phyloP scores from a whole-genome alignment of 2,113 vertebrate species.

The Odocoileus virginianus region DNA sequence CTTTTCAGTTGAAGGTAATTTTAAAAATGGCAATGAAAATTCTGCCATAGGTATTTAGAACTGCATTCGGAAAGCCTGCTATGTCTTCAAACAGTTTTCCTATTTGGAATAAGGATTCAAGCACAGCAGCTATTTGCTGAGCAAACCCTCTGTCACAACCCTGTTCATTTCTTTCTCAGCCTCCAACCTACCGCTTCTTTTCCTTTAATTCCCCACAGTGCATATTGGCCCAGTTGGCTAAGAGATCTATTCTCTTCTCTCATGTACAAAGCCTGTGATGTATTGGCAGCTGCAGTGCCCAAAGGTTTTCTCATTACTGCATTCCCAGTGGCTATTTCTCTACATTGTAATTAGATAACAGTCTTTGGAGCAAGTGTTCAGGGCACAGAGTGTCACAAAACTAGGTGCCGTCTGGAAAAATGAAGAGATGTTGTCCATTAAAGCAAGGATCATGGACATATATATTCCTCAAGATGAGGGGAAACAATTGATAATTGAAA shows the following conservation, averaged over 20 bases:
- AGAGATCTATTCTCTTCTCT: not conserved
- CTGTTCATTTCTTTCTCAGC: not conserved
- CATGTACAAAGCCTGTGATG: not conserved
- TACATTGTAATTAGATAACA: not conserved
- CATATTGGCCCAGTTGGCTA: too few species aligned
- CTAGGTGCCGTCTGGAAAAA: not conserved
- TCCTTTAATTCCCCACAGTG: not conserved
- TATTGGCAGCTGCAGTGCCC: not conserved
- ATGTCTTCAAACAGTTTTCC: not conserved
- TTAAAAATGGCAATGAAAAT: not conserved
- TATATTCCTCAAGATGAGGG: not conserved
- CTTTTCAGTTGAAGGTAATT: not conserved
- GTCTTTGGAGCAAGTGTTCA: not conserved
- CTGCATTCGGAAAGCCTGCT: not conserved
- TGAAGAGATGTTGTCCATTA: slow-evolving; percentile 30
- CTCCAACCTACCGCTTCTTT: not conserved
- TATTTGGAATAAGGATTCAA: not conserved
- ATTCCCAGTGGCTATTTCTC: not conserved
- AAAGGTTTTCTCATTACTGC: not conserved
- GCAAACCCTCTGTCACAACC: rapidly evolving
- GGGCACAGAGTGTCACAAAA: not conserved
- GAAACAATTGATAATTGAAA: not conserved
- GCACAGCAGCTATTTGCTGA: not conserved
- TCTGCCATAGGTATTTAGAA: not conserved
- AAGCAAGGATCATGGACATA: slow-evolving; percentile 11